These are phyloP conservation scores for Chaetops frenatus DNA, from an alignment of 2,113 vertebrate species.

Conservation along the genomic window DNA sequence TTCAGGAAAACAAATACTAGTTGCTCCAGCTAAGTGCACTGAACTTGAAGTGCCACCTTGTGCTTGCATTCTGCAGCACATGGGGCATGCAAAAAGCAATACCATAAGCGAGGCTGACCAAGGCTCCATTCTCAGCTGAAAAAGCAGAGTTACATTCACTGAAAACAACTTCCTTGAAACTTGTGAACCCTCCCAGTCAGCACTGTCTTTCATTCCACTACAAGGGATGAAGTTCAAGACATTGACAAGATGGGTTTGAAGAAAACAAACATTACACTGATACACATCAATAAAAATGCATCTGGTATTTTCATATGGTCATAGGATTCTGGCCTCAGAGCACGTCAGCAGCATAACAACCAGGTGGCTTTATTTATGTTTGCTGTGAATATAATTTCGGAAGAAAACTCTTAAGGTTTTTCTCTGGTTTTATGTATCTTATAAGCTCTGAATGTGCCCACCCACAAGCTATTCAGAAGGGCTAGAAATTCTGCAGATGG, in stretches of 20 bases:
- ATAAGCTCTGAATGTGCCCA: background rate
- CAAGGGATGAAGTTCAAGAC: background rate
- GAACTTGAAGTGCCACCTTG: constrained; percentile 54
- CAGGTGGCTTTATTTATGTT: background rate
- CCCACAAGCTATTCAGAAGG: background rate
- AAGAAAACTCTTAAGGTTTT: background rate
- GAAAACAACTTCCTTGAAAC: background rate
- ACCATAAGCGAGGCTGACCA: background rate
- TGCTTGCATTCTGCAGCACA: constrained; percentile 8
- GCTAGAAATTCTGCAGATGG: background rate
- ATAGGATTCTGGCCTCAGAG: background rate
- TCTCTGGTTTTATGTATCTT: background rate
- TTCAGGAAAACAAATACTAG: background rate
- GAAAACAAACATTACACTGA: background rate
- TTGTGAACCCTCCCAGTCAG: background rate
- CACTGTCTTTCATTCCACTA: background rate
- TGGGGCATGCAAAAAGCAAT: background rate
- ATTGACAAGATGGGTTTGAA: background rate
- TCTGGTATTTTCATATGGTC: background rate
- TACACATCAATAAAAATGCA: background rate
- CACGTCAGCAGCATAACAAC: background rate
- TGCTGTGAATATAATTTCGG: background rate
- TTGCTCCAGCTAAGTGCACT: background rate
- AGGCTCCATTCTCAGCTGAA: background rate
- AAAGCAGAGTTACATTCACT: background rate